Conservation (phyloP, 2,113 vertebrate genomes). For the Neoarius graeffei region DNA sequence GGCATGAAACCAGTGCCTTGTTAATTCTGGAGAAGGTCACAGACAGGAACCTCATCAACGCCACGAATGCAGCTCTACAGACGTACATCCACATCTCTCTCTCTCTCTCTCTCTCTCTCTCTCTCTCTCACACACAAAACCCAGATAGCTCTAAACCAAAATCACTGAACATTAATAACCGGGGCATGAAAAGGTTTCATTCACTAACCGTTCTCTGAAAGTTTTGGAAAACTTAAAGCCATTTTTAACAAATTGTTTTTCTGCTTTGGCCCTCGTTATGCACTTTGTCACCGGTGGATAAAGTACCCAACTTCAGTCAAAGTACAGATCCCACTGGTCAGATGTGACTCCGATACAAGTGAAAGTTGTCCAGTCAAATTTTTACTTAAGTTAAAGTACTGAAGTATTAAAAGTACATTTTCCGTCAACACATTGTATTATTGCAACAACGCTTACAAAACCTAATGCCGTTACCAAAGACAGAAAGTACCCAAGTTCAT, state of each 20-base stretch:
- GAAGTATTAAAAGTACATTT: too few relatives aligned
- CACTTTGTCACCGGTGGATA: background rate
- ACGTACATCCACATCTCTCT: conserved; percentile 79
- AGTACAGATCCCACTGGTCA: too few relatives aligned
- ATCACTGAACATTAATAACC: background rate
- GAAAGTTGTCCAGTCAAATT: too few relatives aligned
- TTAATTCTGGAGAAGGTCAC: conserved; percentile 98
- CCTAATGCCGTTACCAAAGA: too few relatives aligned
- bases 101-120: too few relatives aligned
- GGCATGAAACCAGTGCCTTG: conserved; percentile 99
- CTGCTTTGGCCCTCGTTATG: background rate
- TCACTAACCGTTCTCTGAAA: background rate
- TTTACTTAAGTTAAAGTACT: too few relatives aligned
- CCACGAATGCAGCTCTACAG: conserved; percentile 96
- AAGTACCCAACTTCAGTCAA: too few relatives aligned
- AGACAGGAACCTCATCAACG: conserved; percentile 98
- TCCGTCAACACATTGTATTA: too few relatives aligned
- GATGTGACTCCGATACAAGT: too few relatives aligned
- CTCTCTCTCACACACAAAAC: background rate
- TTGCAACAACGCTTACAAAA: too few relatives aligned
- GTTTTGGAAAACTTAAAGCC: background rate
- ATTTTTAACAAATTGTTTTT: background rate
- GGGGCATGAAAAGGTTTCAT: background rate
- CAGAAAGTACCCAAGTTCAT: too few relatives aligned
- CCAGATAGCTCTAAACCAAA: background rate